Conservation (phyloP, 2,888 invertebrate species). For the Agriopis marginaria region DNA sequence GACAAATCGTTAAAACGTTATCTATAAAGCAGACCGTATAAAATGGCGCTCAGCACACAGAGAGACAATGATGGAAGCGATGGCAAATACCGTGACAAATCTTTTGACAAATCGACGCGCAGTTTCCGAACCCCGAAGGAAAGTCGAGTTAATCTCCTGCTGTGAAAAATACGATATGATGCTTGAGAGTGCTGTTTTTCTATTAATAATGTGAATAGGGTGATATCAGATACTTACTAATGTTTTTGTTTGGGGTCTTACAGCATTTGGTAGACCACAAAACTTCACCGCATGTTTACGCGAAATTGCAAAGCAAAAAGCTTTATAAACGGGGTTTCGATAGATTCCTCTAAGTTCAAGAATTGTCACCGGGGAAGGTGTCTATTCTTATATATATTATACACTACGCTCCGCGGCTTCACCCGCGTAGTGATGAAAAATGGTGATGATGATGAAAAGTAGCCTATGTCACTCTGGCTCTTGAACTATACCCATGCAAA, state of each 20-base stretch:
- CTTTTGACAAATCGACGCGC: slow-evolving; percentile 15
- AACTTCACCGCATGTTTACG: too few relatives aligned
- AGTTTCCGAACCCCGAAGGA: neutral
- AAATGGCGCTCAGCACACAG: slow-evolving; percentile 14
- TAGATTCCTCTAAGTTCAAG: too few relatives aligned
- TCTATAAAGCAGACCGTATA: slow-evolving; percentile 12
- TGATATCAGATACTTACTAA: neutral
- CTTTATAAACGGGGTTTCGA: too few relatives aligned
- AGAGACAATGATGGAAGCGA: slow-evolving; percentile 20
- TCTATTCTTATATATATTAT: too few relatives aligned
- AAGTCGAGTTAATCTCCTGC: slow-evolving; percentile 1
- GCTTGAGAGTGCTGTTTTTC: slow-evolving; percentile 2
- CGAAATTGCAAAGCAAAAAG: too few relatives aligned
- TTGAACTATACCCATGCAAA: too few relatives aligned
- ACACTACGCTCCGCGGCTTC: too few relatives aligned
- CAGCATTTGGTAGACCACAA: neutral
- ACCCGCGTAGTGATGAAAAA: too few relatives aligned
- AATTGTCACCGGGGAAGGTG: too few relatives aligned
- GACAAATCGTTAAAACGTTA: slow-evolving; percentile 6
- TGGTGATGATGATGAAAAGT: too few relatives aligned
- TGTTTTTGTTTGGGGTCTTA: neutral
- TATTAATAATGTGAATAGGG: neutral
- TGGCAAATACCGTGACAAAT: slow-evolving; percentile 11
- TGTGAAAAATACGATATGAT: slow-evolving; percentile 1
- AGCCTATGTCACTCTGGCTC: too few relatives aligned